A percentile compares a stretch with the other conserved stretches of the same genome.
Conservation (phyloP, 2,888 invertebrate species). For the Oscheius onirici region DNA sequence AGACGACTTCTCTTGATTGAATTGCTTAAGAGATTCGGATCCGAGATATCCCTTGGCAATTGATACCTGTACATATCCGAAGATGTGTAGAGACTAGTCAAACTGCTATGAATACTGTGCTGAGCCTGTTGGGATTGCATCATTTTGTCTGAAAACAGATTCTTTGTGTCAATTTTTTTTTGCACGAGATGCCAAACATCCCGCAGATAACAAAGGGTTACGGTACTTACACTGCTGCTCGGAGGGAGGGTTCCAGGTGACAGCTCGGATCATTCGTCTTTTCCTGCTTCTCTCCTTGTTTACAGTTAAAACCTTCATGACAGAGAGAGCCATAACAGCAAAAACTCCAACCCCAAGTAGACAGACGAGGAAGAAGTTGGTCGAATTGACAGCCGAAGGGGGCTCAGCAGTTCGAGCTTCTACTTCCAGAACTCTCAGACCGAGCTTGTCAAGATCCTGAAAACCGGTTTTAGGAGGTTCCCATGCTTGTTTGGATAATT, state of each 20-base stretch:
- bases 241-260: conserved; percentile 46
- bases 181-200: too few relatives aligned
- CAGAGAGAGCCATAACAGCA: conserved; percentile 1
- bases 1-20: conserved; percentile 19
- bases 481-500: neutral
- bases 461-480: neutral
- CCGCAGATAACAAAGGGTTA: neutral
- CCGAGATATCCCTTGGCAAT: neutral
- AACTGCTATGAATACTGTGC: conserved; percentile 17
- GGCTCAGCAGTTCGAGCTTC: conserved; percentile 15
- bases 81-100: conserved; percentile 9
- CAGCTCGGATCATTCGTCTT: conserved; percentile 40
- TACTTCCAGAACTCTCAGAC: conserved; percentile 13
- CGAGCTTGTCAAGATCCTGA: conserved; percentile 23
- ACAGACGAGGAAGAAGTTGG: neutral
- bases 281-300: conserved; percentile 37
- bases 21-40: neutral
- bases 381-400: neutral
- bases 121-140: conserved; percentile 23
- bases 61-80: conserved; percentile 11
- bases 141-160: conserved; percentile 18
- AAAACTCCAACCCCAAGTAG: neutral
- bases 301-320: conserved; percentile 16
- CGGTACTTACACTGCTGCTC: conserved; percentile 27
- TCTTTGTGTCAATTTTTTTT: too few relatives aligned